These are phyloP conservation scores for Lampropteryx suffumata DNA, from an alignment of 2,888 invertebrate genomes.

Conservation along the genomic window DNA sequence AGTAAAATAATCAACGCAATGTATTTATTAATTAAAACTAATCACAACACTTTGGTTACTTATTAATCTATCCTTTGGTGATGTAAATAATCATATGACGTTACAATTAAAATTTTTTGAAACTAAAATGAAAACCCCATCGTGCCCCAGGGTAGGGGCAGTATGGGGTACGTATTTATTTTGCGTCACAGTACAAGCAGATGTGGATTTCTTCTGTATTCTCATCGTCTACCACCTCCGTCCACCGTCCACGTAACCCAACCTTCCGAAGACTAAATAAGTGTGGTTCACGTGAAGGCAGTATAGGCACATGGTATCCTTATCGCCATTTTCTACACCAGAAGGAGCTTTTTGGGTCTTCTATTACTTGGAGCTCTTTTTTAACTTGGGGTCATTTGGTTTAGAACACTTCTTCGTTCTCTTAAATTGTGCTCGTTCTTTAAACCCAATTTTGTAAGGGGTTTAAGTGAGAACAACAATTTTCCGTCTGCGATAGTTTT, in stretches of 20 bases:
- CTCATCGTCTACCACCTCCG: conserved; percentile 31
- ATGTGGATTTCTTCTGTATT: background rate
- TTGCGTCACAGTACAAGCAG: background rate
- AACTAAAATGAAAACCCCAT: background rate
- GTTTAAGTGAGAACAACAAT: background rate
- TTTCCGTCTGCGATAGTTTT: conserved; percentile 6
- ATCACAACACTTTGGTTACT: background rate
- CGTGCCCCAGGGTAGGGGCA: background rate
- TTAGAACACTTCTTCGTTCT: background rate
- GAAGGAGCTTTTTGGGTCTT: background rate
- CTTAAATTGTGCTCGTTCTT: background rate
- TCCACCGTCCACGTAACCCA: conserved; percentile 35
- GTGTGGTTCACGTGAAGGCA: background rate
- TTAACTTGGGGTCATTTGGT: background rate
- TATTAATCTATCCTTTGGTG: background rate
- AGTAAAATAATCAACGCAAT: background rate
- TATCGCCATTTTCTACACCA: background rate
- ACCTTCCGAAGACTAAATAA: conserved; percentile 28
- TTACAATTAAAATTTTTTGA: background rate
- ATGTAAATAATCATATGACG: background rate
- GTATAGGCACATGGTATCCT: background rate
- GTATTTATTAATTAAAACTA: background rate
- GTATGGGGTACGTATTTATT: background rate
- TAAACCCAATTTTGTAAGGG: background rate
- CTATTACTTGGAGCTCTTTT: background rate